phyloP scores from a whole-genome alignment of 2,797 vertebrate species.

The Paedocypris micromegethes region DNA sequence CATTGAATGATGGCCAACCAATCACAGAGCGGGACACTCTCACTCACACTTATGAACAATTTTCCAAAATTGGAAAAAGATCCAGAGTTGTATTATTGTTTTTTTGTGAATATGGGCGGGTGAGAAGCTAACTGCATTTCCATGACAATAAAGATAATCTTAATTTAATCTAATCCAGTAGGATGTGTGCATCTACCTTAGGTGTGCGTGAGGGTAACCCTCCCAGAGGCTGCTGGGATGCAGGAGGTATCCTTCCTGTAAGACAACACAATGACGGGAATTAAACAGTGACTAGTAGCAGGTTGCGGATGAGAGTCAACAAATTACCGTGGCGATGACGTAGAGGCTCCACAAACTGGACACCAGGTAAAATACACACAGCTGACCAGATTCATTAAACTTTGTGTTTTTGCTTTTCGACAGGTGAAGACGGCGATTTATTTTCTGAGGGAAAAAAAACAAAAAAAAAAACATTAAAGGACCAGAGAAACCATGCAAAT shows the following conservation, averaged over 20 bases:
- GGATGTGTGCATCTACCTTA: conserved; percentile 72
- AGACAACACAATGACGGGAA: conserved; percentile 11
- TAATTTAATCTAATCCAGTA: too few relatives aligned
- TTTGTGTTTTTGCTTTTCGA: conserved; percentile 98
- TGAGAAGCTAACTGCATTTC: too few relatives aligned
- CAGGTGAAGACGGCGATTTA: conserved; percentile 92
- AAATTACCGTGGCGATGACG: conserved; percentile 78
- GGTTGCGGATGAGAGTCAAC: conserved; percentile 7
- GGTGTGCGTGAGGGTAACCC: conserved; percentile 89
- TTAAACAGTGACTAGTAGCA: not conserved
- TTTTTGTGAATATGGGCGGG: too few relatives aligned
- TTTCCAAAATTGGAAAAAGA: too few relatives aligned
- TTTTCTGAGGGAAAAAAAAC: conserved; percentile 74
- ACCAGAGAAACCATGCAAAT: too few relatives aligned
- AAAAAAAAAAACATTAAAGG: not conserved
- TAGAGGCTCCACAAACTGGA: conserved; percentile 90
- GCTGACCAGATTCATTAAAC: conserved; percentile 93
- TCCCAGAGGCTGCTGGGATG: conserved; percentile 95
- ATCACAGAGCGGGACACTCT: too few relatives aligned
- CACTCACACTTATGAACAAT: too few relatives aligned
- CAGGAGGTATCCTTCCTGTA: conserved; percentile 88
- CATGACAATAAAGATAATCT: too few relatives aligned
- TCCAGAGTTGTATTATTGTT: too few relatives aligned
- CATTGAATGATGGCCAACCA: too few relatives aligned
- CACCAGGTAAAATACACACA: conserved; percentile 89